These are phyloP conservation scores for Watsonalla cultraria DNA, from an alignment of 2,888 invertebrate species.

Conservation along the genomic window DNA sequence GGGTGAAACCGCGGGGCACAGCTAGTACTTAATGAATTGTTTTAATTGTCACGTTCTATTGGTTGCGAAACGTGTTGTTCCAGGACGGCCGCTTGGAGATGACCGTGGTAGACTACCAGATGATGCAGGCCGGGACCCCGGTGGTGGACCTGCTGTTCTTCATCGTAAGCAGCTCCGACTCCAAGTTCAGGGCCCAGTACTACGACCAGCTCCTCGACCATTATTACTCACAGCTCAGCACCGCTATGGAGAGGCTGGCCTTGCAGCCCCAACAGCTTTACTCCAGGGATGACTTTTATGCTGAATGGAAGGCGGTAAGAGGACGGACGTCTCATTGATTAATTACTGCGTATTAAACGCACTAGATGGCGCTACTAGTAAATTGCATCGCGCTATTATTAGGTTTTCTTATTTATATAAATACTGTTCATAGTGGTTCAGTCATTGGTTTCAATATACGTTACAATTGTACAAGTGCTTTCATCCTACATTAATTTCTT, in stretches of 20 bases:
- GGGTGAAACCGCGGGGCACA: too few relatives aligned
- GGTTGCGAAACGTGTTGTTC: too few relatives aligned
- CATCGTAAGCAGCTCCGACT: conserved; percentile 49
- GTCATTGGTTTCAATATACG: too few relatives aligned
- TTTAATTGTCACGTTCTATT: too few relatives aligned
- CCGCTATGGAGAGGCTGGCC: conserved; percentile 28
- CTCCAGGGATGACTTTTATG: conserved; percentile 39
- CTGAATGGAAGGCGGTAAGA: conserved; percentile 40
- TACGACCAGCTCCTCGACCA: conserved; percentile 27
- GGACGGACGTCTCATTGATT: not conserved
- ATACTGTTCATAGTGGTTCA: too few relatives aligned
- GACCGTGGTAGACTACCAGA: conserved; percentile 53
- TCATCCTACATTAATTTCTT: too few relatives aligned
- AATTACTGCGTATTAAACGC: too few relatives aligned
- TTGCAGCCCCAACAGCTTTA: conserved; percentile 38
- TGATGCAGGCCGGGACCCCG: conserved; percentile 40
- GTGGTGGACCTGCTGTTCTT: conserved; percentile 52
- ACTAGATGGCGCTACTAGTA: too few relatives aligned
- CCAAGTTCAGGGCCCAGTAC: conserved; percentile 39
- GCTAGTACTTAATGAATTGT: too few relatives aligned
- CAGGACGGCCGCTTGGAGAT: conserved; percentile 35
- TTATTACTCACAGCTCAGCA: conserved; percentile 33
- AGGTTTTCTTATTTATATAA: too few relatives aligned
- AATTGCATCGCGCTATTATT: too few relatives aligned
- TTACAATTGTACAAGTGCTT: too few relatives aligned